phyloP scores from a whole-genome alignment of 2,797 vertebrate genomes.

The Propithecus perrieri region DNA sequence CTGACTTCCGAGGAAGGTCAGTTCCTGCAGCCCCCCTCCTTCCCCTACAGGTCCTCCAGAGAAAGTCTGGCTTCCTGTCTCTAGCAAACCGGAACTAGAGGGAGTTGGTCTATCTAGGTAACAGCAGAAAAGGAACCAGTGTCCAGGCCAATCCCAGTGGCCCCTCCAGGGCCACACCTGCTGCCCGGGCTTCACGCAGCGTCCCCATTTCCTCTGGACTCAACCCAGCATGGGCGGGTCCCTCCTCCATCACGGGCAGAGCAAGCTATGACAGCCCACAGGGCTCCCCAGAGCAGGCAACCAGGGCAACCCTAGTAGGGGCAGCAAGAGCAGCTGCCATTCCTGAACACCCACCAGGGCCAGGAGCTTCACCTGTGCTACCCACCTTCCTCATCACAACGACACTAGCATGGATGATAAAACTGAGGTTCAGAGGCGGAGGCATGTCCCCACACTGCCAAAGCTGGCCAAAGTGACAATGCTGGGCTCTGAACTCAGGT shows the following conservation, averaged over 20 bases:
- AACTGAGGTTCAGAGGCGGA: background rate
- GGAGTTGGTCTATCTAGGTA: constrained; percentile 51
- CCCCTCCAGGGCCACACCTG: constrained; percentile 42
- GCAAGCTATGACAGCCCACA: background rate
- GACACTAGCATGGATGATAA: background rate
- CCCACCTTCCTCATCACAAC: background rate
- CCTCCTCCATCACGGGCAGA: background rate
- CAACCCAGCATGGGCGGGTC: background rate
- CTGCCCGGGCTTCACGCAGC: background rate
- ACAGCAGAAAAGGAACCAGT: constrained; percentile 56
- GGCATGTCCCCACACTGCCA: background rate
- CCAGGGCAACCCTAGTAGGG: background rate
- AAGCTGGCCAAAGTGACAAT: background rate
- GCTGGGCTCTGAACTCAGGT: background rate
- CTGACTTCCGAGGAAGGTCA: background rate
- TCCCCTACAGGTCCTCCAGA: background rate
- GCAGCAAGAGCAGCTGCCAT: background rate
- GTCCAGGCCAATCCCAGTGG: constrained; percentile 51
- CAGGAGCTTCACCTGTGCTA: background rate
- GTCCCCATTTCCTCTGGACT: constrained; percentile 20
- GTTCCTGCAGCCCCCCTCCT: background rate
- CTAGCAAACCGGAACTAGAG: constrained; percentile 56
- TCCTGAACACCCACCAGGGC: background rate
- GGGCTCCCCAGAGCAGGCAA: background rate
- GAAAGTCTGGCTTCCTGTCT: constrained; percentile 61